These are phyloP conservation scores for Hycleus phaleratus DNA, from an alignment of 1,140 invertebrate genomes.

Conservation along the genomic window DNA sequence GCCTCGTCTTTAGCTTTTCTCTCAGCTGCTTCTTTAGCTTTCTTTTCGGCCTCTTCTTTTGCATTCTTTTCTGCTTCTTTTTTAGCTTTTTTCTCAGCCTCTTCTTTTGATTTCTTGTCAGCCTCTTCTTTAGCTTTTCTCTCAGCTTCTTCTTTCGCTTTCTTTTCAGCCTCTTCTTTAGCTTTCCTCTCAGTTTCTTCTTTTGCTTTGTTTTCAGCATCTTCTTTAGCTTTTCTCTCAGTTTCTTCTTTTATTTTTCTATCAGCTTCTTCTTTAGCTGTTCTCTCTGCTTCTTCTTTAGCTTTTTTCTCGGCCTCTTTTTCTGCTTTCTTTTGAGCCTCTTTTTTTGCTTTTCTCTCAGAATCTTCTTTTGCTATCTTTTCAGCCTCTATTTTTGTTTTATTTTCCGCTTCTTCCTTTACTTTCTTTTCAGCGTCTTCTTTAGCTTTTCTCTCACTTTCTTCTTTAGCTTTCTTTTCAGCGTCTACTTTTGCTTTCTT, in stretches of 20 bases:
- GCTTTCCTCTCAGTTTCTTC: conserved; percentile 24
- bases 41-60: conserved; percentile 36
- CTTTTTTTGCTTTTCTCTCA: conserved; percentile 23
- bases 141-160: conserved; percentile 6
- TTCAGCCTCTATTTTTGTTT: conserved; percentile 20
- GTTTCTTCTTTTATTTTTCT: conserved; percentile 19
- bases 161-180: conserved; percentile 33
- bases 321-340: conserved; percentile 24
- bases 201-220: conserved; percentile 19
- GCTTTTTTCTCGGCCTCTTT: conserved; percentile 8
- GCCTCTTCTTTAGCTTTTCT: conserved; percentile 17
- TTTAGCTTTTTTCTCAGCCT: conserved; percentile 28
- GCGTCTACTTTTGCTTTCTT: conserved; percentile 38
- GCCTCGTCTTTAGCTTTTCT: conserved; percentile 22
- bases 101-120: conserved; percentile 31
- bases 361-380: conserved; percentile 21
- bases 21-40: conserved; percentile 33
- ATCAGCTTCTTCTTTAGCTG: conserved; percentile 20
- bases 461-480: conserved; percentile 37
- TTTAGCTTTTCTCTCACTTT: conserved; percentile 27
- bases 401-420: conserved; percentile 23
- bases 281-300: conserved; percentile 22
- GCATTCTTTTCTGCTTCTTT: conserved; percentile 22
- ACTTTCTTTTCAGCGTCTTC: conserved; percentile 34
- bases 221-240: conserved; percentile 10